Evolutionary conservation across 2,797 vertebrate species (phyloP).

Genomic region (Neostethus bicornis): DNA sequence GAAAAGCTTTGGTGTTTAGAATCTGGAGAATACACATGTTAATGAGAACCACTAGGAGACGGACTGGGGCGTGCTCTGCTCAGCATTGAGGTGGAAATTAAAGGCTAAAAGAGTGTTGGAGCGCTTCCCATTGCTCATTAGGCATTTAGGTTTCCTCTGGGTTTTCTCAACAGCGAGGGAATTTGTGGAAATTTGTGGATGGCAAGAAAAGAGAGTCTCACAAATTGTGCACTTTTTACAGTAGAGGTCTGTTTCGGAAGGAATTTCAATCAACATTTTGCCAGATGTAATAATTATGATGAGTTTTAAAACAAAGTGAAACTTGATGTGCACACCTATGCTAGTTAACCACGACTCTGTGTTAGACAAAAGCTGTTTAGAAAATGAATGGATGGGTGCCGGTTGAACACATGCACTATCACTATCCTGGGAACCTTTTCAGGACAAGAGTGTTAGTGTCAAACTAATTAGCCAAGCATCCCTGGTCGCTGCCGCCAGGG

Average conservation of each 20-base stretch:
- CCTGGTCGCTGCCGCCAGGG: conserved; percentile 64
- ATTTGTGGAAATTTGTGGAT: conserved; percentile 60
- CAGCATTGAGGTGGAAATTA: conserved; percentile 76
- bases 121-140: conserved; percentile 78
- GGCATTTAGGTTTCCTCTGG: conserved; percentile 71
- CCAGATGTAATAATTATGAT: conserved; percentile 65
- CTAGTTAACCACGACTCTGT: conserved; percentile 24
- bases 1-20: conserved; percentile 72
- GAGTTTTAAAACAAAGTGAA: conserved; percentile 37
- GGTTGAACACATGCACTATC: conserved; percentile 26
- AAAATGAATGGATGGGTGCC: too few relatives aligned
- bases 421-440: conserved; percentile 70
- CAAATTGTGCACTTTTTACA: conserved; percentile 70
- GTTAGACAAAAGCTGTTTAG: too few relatives aligned
- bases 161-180: conserved; percentile 65
- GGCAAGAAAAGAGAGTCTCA: conserved; percentile 72
- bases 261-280: conserved; percentile 52
- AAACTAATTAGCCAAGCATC: conserved; percentile 70
- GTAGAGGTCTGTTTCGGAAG: conserved; percentile 61
- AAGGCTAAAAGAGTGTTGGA: conserved; percentile 72
- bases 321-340: conserved; percentile 16
- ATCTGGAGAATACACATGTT: conserved; percentile 72
- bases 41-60: conserved; percentile 65
- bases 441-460: conserved; percentile 71
- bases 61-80: conserved; percentile 63